Evolutionary conservation across 1,140 invertebrate genomes (phyloP).

Genomic region (Nebria ingens): DNA sequence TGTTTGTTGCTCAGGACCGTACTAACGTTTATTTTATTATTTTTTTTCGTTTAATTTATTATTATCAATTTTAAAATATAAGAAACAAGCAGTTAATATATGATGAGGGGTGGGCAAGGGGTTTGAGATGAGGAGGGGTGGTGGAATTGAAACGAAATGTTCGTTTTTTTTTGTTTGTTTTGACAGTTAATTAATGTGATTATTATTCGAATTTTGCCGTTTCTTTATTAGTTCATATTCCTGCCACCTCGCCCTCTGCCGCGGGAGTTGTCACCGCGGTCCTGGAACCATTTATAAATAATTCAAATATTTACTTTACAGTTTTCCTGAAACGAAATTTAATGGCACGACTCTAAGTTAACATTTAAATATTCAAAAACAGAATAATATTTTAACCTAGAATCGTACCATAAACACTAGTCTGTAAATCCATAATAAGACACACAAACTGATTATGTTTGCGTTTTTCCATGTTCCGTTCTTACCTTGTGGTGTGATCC

Average conservation of each 20-base stretch:
- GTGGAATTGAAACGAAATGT: slow-evolving; percentile 6
- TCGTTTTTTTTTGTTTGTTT: slow-evolving; percentile 10
- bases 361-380: too few relatives aligned
- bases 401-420: too few relatives aligned
- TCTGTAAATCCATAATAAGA: too few relatives aligned
- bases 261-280: slow-evolving; percentile 27
- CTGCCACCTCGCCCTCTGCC: slow-evolving; percentile 26
- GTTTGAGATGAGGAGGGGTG: neutral
- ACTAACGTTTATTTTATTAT: too few relatives aligned
- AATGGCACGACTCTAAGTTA: too few relatives aligned
- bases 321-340: too few relatives aligned
- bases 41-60: too few relatives aligned
- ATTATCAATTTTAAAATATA: neutral
- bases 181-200: slow-evolving; percentile 2
- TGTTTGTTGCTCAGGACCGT: too few relatives aligned
- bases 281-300: slow-evolving; percentile 22
- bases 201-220: slow-evolving; percentile 16
- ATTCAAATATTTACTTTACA: neutral
- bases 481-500: slow-evolving; percentile 29
- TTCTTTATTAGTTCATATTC: slow-evolving; percentile 23
- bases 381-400: too few relatives aligned
- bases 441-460: too few relatives aligned
- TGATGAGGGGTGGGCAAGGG: too few relatives aligned
- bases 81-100: neutral
- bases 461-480: too few relatives aligned